Evolutionary conservation across 2,113 vertebrate genomes (phyloP), one percentile per base, ranked within the genome.

Genomic region (Microtus ochrogaster): DNA sequence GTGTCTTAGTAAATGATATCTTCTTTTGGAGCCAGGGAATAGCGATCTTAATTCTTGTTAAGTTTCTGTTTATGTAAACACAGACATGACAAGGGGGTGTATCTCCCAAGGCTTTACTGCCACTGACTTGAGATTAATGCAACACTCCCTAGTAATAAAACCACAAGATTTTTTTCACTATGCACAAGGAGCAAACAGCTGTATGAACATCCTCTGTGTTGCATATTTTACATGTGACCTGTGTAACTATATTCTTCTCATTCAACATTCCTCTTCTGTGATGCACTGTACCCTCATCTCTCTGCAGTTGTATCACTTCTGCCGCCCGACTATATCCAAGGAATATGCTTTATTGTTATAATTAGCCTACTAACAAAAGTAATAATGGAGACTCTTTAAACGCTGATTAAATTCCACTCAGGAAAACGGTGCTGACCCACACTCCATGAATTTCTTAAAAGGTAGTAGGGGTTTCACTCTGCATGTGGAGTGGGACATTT

Each of bases 1-100:
- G 55, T 87, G 49, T 89, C 55, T 91, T 94, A 65, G 92, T 90
- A 96, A 96, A 83, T 72, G 85, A 94, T 76, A 78, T 21, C 30
- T 41, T 91, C 63, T 89, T 97, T 92, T 95, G 39, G 70, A 94
- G 21, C 21, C 44, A 41, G 24, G 77, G 39, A 86, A 79, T 4
- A 94, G 44, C 65, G 79, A 82, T 70, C 47, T 58, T 86, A 94
- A 96, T 89, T 94, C 94, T 73, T 72, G 19, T 49, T 86, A 88
- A 89, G 72, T 72, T 95, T 84, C 94, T 97, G 88, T 96, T 97
- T 97, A 89, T 89, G 89, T 90, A 94, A 47, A 86, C 77, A 68
- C 21, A 86, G 74, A 39, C 61, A 78, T 39, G 33, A 74, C 33
- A 22, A 39, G 44, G 55, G 22, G 4, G 13, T 4, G 41, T 74